These are phyloP conservation scores for Lasioglossum oenotherae DNA, from an alignment of 2,888 invertebrate species.

Conservation along the genomic window DNA sequence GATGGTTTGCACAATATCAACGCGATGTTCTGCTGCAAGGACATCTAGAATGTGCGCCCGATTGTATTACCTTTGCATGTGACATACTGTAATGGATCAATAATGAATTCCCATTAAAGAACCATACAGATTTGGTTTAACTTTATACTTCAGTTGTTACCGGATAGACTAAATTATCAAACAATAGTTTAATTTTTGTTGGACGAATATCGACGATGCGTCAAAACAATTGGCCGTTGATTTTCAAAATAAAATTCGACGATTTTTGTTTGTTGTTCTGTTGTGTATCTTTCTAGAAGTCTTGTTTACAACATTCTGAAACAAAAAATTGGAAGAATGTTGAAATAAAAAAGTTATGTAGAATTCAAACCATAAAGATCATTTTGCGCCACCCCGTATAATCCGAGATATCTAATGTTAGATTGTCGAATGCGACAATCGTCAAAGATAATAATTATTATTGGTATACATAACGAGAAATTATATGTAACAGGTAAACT, in stretches of 20 bases:
- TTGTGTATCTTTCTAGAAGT: too few species aligned
- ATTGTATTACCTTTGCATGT: background rate
- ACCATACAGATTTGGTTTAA: background rate
- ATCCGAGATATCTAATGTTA: too few species aligned
- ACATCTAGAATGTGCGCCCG: background rate
- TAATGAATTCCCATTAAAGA: background rate
- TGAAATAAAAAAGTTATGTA: too few species aligned
- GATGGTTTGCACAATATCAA: background rate
- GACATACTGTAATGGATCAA: conserved; percentile 7
- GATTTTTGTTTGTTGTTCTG: too few species aligned
- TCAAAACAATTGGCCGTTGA: too few species aligned
- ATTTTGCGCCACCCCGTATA: too few species aligned
- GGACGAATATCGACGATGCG: too few species aligned
- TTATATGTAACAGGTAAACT: background rate
- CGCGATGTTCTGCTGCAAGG: background rate
- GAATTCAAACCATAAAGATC: too few species aligned
- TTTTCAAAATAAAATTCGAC: too few species aligned
- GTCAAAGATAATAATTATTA: background rate
- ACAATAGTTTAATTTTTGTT: background rate
- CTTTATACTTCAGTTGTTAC: background rate
- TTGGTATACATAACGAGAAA: background rate
- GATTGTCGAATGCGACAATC: too few species aligned
- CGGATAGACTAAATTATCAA: background rate
- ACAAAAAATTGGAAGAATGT: too few species aligned
- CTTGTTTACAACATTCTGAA: too few species aligned